Conservation (phyloP, 2,797 vertebrate species). For the Lepilemur septentrionalis region DNA sequence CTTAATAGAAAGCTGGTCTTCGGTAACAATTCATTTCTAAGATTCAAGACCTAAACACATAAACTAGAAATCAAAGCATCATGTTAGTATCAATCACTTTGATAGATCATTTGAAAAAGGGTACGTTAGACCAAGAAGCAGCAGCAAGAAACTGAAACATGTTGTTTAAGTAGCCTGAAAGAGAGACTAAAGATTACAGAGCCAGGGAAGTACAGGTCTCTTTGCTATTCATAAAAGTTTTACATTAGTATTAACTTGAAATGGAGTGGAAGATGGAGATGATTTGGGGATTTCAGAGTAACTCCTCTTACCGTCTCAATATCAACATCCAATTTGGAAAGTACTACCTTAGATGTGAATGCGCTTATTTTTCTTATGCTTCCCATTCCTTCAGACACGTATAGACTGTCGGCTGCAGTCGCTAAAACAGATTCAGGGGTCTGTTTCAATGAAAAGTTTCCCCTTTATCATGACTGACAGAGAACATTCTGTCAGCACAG, state of each 20-base stretch:
- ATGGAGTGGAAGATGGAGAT: not conserved
- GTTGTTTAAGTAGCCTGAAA: not conserved
- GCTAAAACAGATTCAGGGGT: not conserved
- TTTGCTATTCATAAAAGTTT: slow-evolving; percentile 9
- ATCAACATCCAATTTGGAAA: slow-evolving; percentile 19
- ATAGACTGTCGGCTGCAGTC: not conserved
- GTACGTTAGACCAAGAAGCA: not conserved
- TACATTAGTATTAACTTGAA: not conserved
- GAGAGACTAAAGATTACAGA: not conserved
- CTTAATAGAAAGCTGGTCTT: not conserved
- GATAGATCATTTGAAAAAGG: not conserved
- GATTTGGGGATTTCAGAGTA: not conserved
- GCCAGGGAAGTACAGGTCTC: not conserved
- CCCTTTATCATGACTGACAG: slow-evolving; percentile 29
- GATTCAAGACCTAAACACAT: not conserved
- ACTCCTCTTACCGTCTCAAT: not conserved
- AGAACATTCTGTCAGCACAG: not conserved
- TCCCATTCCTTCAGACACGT: not conserved
- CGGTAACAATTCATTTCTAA: not conserved
- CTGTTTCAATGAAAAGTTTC: not conserved
- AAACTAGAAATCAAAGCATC: slow-evolving; percentile 3
- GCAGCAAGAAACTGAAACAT: not conserved
- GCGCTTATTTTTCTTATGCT: not conserved
- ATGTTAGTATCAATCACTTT: not conserved
- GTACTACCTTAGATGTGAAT: not conserved